Evolutionary conservation across 2,888 invertebrate genomes (phyloP).

Genomic region (Lasioglossum oenotherae): DNA sequence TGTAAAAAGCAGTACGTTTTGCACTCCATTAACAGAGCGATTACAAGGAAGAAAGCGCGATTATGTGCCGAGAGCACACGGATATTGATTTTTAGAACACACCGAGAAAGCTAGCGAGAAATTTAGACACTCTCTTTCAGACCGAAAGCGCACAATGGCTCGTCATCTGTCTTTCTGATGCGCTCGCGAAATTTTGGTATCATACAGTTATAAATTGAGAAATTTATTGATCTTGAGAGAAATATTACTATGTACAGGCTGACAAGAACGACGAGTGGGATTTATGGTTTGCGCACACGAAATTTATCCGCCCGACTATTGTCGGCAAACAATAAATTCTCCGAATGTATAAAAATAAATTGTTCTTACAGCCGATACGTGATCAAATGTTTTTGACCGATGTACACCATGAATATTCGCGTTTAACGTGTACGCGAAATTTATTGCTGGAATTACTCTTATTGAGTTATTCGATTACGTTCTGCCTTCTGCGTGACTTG

Average conservation of each 20-base stretch:
- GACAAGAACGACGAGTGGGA: background rate
- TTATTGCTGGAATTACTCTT: background rate
- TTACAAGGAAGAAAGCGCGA: background rate
- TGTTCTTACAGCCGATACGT: conserved; percentile 4
- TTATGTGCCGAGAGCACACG: background rate
- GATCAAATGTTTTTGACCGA: background rate
- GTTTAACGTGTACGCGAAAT: background rate
- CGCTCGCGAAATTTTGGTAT: background rate
- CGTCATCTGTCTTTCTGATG: background rate
- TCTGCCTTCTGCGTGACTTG: background rate
- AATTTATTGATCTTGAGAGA: conserved; percentile 4
- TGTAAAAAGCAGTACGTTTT: background rate
- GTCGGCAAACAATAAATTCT: background rate
- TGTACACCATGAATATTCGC: background rate
- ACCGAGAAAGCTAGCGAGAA: background rate
- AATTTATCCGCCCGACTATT: background rate
- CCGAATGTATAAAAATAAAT: background rate
- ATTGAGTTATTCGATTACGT: background rate
- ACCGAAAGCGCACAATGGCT: background rate
- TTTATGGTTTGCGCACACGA: background rate
- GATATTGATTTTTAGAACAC: background rate
- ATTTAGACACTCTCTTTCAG: background rate
- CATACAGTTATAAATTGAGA: background rate
- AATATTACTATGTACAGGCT: conserved; percentile 10
- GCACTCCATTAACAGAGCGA: background rate